These are phyloP conservation scores for Melitaea cinxia DNA, from an alignment of 1,140 invertebrate species.

Conservation along the genomic window DNA sequence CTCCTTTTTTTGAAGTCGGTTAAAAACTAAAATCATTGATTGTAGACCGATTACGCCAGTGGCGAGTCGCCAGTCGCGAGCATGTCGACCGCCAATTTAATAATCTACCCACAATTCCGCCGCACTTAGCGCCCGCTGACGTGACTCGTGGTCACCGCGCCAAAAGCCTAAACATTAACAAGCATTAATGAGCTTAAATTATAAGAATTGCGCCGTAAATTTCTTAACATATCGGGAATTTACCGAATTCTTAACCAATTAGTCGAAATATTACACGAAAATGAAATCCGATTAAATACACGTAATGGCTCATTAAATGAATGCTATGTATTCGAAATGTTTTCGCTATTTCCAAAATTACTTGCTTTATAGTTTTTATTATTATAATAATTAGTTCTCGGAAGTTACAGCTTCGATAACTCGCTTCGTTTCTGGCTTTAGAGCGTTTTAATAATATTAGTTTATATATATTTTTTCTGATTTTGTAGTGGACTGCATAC, in stretches of 20 bases:
- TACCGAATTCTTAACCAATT: conserved; percentile 9
- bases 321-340: conserved; percentile 10
- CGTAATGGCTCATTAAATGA: conserved; percentile 1
- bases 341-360: conserved; percentile 1
- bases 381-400: neutral
- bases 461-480: neutral
- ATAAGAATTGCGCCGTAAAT: conserved; percentile 5
- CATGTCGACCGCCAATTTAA: neutral
- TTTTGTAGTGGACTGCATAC: too few relatives aligned
- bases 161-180: conserved; percentile 14
- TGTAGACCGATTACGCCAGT: neutral
- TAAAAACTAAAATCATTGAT: too few relatives aligned
- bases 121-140: neutral
- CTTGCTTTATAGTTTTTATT: neutral
- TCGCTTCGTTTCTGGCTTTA: neutral
- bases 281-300: conserved; percentile 9
- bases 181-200: conserved; percentile 20
- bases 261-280: conserved; percentile 16
- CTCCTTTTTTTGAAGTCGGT: too few relatives aligned
- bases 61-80: too few relatives aligned
- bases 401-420: neutral
- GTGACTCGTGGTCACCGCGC: conserved; percentile 4
- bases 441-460: neutral
- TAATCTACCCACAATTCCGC: neutral
- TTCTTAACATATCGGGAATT: conserved; percentile 3